Conservation (phyloP, 1,140 invertebrate species). For the Zelostemma sp. region DNA sequence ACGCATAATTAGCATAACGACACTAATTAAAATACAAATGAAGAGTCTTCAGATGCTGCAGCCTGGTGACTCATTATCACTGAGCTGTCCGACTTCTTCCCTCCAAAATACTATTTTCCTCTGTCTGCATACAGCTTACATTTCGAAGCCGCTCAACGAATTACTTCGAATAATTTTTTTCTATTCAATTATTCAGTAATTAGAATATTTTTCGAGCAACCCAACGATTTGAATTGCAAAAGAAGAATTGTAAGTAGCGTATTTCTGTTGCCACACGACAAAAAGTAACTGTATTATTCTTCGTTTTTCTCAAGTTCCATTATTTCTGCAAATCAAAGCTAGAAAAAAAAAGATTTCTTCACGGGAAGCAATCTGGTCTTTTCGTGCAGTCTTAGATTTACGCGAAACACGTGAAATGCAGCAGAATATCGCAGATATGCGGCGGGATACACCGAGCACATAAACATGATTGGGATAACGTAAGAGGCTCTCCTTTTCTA, state of each 20-base stretch:
- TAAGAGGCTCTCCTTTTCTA: constrained; percentile 21
- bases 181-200: neutral
- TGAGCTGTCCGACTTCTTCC: constrained; percentile 47
- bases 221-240: no score
- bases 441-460: constrained; percentile 46
- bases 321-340: no score
- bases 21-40: constrained; percentile 73
- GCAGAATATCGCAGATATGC: constrained; percentile 36
- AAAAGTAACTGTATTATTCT: no score
- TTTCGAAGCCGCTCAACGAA: constrained; percentile 62
- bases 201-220: neutral
- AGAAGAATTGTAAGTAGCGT: no score
- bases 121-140: constrained; percentile 41
- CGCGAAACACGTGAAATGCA: constrained; percentile 41
- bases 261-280: no score
- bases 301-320: no score
- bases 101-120: constrained; percentile 26
- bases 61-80: constrained; percentile 67
- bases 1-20: constrained; percentile 71
- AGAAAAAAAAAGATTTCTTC: no score
- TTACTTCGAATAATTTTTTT: constrained; percentile 45
- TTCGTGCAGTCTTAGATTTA: constrained; percentile 57
- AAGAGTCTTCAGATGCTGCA: constrained; percentile 64
- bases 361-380: no score
- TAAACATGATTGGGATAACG: constrained; percentile 68